A percentile compares a stretch with the other conserved stretches of the same genome.
phyloP scores from a whole-genome alignment of 2,113 vertebrate species.

The Cyprinus carpio region DNA sequence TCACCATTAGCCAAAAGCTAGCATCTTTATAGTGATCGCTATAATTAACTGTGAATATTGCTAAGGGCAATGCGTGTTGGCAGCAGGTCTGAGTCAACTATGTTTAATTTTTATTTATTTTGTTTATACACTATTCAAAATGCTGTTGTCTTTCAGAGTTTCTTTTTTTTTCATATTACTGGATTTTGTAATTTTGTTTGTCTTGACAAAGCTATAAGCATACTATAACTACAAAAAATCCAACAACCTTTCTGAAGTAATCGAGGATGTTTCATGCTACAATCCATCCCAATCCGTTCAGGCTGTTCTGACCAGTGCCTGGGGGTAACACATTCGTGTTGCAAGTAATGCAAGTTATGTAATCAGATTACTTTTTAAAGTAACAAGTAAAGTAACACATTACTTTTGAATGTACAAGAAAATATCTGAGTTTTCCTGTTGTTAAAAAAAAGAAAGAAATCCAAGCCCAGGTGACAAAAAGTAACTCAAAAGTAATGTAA shows the following conservation, averaged over 20 bases:
- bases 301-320: too few species aligned
- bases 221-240: not conserved
- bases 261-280: not conserved
- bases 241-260: not conserved
- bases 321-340: too few species aligned
- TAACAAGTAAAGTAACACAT: too few species aligned
- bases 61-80: slow-evolving; percentile 48
- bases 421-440: too few species aligned
- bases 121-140: not conserved
- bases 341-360: too few species aligned
- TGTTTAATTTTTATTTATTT: slow-evolving; percentile 18
- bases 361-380: too few species aligned
- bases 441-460: too few species aligned
- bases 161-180: slow-evolving; percentile 12
- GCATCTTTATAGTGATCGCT: slow-evolving; percentile 44
- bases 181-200: not conserved
- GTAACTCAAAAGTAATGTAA: too few species aligned
- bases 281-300: too few species aligned
- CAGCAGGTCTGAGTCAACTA: slow-evolving; percentile 50
- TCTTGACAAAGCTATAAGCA: not conserved
- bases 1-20: slow-evolving; percentile 35
- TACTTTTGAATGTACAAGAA: too few species aligned
- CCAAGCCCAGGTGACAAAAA: too few species aligned
- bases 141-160: not conserved
- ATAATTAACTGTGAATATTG: slow-evolving; percentile 48